These are phyloP conservation scores for Chrysotoxum bicinctum DNA, from an alignment of 2,888 invertebrate species.

Conservation along the genomic window DNA sequence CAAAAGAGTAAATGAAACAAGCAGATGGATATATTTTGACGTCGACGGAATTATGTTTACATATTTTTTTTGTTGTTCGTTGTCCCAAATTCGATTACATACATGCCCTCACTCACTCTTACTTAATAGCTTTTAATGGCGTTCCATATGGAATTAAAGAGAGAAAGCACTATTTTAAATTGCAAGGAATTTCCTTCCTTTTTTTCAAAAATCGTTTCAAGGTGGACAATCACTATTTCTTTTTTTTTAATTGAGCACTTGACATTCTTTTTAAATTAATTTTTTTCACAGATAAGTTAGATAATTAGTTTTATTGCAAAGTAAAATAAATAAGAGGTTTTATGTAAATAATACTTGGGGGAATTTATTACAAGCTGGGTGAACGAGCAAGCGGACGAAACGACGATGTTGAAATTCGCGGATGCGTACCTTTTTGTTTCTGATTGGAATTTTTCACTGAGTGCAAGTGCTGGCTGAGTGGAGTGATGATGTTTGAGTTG, in stretches of 20 bases:
- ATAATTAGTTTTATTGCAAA: not conserved
- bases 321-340: not conserved
- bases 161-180: constrained; percentile 38
- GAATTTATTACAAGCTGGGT: constrained; percentile 24
- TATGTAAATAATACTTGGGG: constrained; percentile 15
- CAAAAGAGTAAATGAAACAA: constrained; percentile 37
- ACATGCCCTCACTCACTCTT: constrained; percentile 50
- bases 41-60: constrained; percentile 59
- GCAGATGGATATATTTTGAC: constrained; percentile 17
- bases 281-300: not conserved
- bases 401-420: constrained; percentile 43
- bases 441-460: constrained; percentile 52
- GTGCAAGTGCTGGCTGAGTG: no score
- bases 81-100: constrained; percentile 27
- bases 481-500: not conserved
- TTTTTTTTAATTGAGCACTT: constrained; percentile 54
- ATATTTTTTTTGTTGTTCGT: constrained; percentile 52
- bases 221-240: constrained; percentile 51
- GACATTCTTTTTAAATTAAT: constrained; percentile 38
- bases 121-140: not conserved
- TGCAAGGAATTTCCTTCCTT: constrained; percentile 25
- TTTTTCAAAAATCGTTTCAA: constrained; percentile 49
- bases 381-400: constrained; percentile 45
- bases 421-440: constrained; percentile 51
- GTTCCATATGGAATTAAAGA: constrained; percentile 19